phyloP scores from a whole-genome alignment of 2,888 invertebrate genomes.

The Syritta pipiens region DNA sequence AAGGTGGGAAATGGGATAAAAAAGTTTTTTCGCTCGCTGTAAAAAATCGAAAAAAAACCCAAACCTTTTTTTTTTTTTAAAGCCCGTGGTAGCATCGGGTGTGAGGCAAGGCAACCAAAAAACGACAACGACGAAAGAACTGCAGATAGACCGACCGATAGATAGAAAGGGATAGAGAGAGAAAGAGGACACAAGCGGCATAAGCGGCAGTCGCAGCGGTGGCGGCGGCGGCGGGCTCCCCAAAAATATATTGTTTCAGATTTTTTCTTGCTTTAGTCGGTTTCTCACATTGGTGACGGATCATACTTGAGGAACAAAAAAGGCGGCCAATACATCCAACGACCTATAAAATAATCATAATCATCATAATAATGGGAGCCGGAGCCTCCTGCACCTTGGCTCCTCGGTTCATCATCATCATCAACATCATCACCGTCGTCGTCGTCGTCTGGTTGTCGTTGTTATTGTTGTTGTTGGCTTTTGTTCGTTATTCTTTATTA shows the following conservation, averaged over 20 bases:
- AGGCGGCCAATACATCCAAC: slow-evolving; percentile 60
- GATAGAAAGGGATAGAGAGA: slow-evolving; percentile 43
- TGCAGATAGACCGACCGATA: slow-evolving; percentile 58
- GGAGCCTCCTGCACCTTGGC: slow-evolving; percentile 51
- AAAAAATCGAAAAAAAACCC: slow-evolving; percentile 33
- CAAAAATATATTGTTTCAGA: slow-evolving; percentile 80
- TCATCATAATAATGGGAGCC: slow-evolving; percentile 53
- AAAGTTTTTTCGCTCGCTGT: slow-evolving; percentile 66
- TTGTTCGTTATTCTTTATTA: slow-evolving; percentile 27
- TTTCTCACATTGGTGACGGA: slow-evolving; percentile 80
- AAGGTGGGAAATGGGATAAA: slow-evolving; percentile 58
- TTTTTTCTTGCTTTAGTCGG: slow-evolving; percentile 80
- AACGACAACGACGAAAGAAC: slow-evolving; percentile 40
- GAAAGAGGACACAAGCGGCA: slow-evolving; percentile 33
- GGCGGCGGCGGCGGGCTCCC: slow-evolving; percentile 71
- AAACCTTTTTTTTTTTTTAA: slow-evolving; percentile 27
- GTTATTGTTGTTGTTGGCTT: slow-evolving; percentile 25
- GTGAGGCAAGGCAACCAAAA: slow-evolving; percentile 37
- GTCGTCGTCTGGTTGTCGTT: slow-evolving; percentile 24
- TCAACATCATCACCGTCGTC: slow-evolving; percentile 5
- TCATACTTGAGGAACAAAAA: slow-evolving; percentile 72
- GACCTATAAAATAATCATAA: slow-evolving; percentile 68
- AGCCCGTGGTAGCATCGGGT: slow-evolving; percentile 33
- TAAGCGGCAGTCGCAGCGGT: slow-evolving; percentile 6
- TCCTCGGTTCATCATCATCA: slow-evolving; percentile 39